Base-by-base conservation (phyloP, 2,888 invertebrate species). In the Lobophora halterata region DNA sequence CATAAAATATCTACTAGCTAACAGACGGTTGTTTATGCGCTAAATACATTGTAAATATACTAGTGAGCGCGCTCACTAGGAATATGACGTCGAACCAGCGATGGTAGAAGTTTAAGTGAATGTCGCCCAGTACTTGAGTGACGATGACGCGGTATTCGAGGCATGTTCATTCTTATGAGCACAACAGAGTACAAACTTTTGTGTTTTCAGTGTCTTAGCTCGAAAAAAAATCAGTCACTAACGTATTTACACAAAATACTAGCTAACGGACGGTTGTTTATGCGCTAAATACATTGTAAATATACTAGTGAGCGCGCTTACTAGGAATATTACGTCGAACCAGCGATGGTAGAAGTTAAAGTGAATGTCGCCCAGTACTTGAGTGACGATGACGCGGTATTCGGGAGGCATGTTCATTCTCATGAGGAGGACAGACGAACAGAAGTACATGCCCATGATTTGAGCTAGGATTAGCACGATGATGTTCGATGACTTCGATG, bases 381-480 rank as follows among this genome's bases (percentile, higher is more conserved):
- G 90, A 0, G 91, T 90, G 35, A 91, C 90, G 29, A 99, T 99
- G 26, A 93, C 93, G 18, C 99, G 90, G 78, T 99, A 99, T 74
- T 99, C 97, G 0, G 95, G 91, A 0, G 99, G 99, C 97, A 99
- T 98, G 73, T 99, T 99, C 99, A 99, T 99, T 14, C 99, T 89
- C 93, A 99, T 97, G 20, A 99, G 83, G 0, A 99, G 89, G 0
- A 99, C 99, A 0, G 97, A 98, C 0, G 98, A 98, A 33, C 99
- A 97, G 83, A 99, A 99, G 73, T 99, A 99, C 99, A 99, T 99
- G 19, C 99, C 99, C 99, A 99, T 99, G 59, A 99, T 95, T 88
- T 99, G 98, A 1, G 99, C 99, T 23, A 99, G 88, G 49, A 97
- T 93, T 30, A 99, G 80, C 2, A 99, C 99, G 55, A 99, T 98